These are phyloP conservation scores for Lepidocyrtinus sp. DNA, from an alignment of 2,888 invertebrate genomes.

Conservation along the genomic window DNA sequence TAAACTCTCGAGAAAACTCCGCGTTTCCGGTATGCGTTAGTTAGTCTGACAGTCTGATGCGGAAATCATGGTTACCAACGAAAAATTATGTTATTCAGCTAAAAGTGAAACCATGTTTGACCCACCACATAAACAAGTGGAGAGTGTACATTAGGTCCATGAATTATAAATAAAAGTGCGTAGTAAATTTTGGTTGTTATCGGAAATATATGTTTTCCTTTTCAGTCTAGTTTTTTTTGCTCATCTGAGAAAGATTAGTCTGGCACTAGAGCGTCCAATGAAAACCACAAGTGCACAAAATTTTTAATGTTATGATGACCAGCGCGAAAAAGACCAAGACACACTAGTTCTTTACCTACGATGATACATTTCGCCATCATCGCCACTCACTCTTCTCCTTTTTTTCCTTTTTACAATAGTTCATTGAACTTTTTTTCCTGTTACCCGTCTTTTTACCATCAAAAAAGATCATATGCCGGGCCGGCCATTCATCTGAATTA, in stretches of 20 bases:
- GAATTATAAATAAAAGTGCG: not conserved
- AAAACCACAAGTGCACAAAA: not conserved
- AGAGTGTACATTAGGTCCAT: not conserved
- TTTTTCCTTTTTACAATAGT: slow-evolving; percentile 59
- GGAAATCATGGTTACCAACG: too few species aligned
- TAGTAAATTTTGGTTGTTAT: slow-evolving; percentile 46
- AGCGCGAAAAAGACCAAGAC: not conserved
- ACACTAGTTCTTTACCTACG: slow-evolving; percentile 11
- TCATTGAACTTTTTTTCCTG: slow-evolving; percentile 69
- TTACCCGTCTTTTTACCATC: slow-evolving; percentile 60
- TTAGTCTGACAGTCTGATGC: too few species aligned
- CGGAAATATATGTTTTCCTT: slow-evolving; percentile 48
- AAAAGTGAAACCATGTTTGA: too few species aligned
- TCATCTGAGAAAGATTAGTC: too few species aligned
- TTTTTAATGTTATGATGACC: not conserved
- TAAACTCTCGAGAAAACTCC: too few species aligned
- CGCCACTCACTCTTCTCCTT: slow-evolving; percentile 33
- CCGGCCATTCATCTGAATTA: slow-evolving; percentile 63
- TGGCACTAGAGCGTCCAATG: slow-evolving; percentile 4
- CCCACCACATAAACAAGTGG: too few species aligned
- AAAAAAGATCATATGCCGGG: slow-evolving; percentile 59
- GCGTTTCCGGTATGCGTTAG: too few species aligned
- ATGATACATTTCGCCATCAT: slow-evolving; percentile 21
- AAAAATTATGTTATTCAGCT: too few species aligned
- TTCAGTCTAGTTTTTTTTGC: slow-evolving; percentile 30